Conservation (phyloP, 2,888 invertebrate species). For the Polydrusus tereticollis region DNA sequence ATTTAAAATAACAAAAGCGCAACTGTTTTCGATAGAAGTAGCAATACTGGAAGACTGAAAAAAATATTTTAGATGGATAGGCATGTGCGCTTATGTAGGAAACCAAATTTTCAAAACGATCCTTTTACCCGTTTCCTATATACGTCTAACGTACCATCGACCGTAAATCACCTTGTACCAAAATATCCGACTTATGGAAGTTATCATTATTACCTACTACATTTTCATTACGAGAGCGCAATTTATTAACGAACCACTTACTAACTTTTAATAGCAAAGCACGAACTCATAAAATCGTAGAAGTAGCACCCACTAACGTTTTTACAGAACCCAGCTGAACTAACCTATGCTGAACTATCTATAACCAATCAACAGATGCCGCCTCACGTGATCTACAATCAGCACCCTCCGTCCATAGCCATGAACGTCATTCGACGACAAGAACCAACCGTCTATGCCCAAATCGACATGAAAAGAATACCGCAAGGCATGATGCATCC, state of each 20-base stretch:
- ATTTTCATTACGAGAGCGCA: not conserved
- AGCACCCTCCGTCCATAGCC: constrained; percentile 64
- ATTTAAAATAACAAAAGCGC: too few species aligned
- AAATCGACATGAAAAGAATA: constrained; percentile 68
- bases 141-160: too few species aligned
- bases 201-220: too few species aligned
- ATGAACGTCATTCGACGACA: constrained; percentile 66
- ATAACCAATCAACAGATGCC: constrained; percentile 65
- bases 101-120: too few species aligned
- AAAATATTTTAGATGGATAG: too few species aligned
- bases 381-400: constrained; percentile 65
- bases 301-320: constrained; percentile 43
- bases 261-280: not conserved
- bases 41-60: too few species aligned
- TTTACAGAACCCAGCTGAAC: constrained; percentile 67
- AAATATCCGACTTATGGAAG: too few species aligned
- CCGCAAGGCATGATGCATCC: constrained; percentile 64
- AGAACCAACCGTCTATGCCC: constrained; percentile 72
- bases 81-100: too few species aligned
- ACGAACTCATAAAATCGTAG: constrained; percentile 23
- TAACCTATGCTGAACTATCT: constrained; percentile 72
- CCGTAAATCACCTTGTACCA: too few species aligned
- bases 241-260: not conserved
- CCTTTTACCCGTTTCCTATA: too few species aligned
- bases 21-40: too few species aligned